phyloP scores from a whole-genome alignment of 2,888 invertebrate species.

The Lomographa bimaculata region DNA sequence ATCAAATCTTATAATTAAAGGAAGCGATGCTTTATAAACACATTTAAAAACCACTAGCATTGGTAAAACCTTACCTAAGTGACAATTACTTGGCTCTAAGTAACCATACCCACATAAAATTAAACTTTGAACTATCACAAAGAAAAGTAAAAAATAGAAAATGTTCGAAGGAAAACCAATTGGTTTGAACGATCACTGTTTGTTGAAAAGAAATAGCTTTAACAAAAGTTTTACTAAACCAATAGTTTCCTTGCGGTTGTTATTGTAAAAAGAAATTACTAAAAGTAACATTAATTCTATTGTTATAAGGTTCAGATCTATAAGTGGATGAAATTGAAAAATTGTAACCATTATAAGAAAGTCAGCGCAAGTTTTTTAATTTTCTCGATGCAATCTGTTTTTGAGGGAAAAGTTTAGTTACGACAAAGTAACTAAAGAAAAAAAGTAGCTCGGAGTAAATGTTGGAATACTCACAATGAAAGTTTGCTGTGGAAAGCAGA shows the following conservation, averaged over 20 bases:
- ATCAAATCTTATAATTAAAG: no score
- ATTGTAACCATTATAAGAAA: constrained; percentile 8
- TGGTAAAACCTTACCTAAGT: no score
- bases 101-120: constrained; percentile 2
- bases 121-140: constrained; percentile 13
- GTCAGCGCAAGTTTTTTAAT: constrained; percentile 16
- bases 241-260: constrained; percentile 17
- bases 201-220: constrained; percentile 30
- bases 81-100: no score
- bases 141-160: constrained; percentile 18
- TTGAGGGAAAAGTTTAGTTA: constrained; percentile 5
- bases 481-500: constrained; percentile 1
- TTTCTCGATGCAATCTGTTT: constrained; percentile 12
- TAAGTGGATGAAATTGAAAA: constrained; percentile 16
- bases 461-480: no score
- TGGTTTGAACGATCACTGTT: constrained; percentile 39
- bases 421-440: no score
- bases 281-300: no score
- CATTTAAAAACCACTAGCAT: no score
- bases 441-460: no score
- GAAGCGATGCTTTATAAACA: no score
- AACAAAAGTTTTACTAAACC: constrained; percentile 24
- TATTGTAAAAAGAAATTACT: no score
- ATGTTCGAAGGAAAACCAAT: constrained; percentile 33
- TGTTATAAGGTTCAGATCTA: constrained; percentile 8